Base-by-base conservation (phyloP, 1,140 invertebrate species). In the Pogonomyrmex barbatus region DNA sequence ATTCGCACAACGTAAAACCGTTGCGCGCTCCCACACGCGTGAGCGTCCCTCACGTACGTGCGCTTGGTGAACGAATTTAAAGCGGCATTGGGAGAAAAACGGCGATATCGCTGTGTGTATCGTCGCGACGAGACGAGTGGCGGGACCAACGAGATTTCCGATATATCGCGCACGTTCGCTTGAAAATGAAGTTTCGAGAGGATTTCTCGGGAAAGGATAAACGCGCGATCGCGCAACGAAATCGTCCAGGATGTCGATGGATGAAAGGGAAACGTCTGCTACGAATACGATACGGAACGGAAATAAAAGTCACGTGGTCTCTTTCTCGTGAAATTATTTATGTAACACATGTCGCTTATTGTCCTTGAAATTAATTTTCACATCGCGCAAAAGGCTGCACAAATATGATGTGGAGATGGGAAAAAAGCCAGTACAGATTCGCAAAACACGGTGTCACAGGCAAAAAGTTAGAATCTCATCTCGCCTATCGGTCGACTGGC, bases 1-100 rank as follows among this genome's bases (percentile, higher is more conserved):
- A 70, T 60, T 76, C 85, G 63, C 90, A 67, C 85, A 82, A 42
- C 63, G 62, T 52, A 62, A 24, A 52, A 14, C 62, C 60, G 54
- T 9, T 47, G 67, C 79, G 24, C 79, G 79, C 76, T 79, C 77
- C 62, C 77, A 79, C 77, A 79, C 68, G 67, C 24, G 67, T 52
- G 63, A 45, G 47, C 62, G 24, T 24, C 36, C 45, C 56, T 68
- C 65, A 36, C 33, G 62, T 45, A 36, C 58, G 65, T n/a, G 58
- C 62, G 60, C 39, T 2, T 12, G 45, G 52, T 60, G 42, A 82
- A 24, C 52, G 54, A 75, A 60, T 83, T 82, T 73, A 47, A 82
- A 83, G 71, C 54, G 79, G 42, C 68, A 56, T 36, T 56, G 52
- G 17, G 8, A 60, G 45, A 30, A 75, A 70, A 75, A 39, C n/a